Base-by-base conservation (phyloP, 2,113 vertebrate species). In the Ophiodon elongatus region DNA sequence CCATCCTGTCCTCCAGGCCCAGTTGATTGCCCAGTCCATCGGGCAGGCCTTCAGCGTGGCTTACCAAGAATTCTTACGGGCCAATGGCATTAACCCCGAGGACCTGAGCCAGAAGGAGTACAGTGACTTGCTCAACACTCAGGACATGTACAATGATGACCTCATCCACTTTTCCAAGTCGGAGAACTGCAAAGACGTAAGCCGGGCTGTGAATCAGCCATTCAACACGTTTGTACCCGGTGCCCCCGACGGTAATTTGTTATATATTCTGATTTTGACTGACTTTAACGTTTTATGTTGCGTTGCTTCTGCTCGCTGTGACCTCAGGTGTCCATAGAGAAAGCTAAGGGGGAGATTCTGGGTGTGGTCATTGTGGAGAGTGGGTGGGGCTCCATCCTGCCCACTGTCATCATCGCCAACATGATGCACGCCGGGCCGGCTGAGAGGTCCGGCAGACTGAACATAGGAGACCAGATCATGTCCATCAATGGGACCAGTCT, bases 81-180 rank as follows among this genome's bases (percentile, higher is more conserved):
- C 98, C 90, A 99, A 98, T 0, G 98, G 98, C 68, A 99, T 99
- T 88, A 98, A 99, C 86, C 98, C 98, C 0, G 97, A 98, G 93
- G 98, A 99, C 85, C 96, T 99, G 66, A 99, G 98, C 95, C 98
- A 99, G 93, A 99, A 97, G 92, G 98, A 99, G 78, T 99, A 98
- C 59, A 99, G 97, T 0, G 97, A 99, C 94, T 94, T 99, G 83
- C 97, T 99, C 80, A 99, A 98, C 91, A 98, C 97, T 72, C 97
- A 98, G 86, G 98, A 99, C 93, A 98, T 99, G 98, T 99, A 99
- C 95, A 99, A 99, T 1, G 98, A 99, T 13, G 98, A 99, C 93
- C 96, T 99, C 79, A 96, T 99, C 91, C 98, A 99, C 93, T 99
- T 99, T 91, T 99, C 98, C 82, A 99, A 99, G 90, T 99, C 98